These are phyloP conservation scores for Chanos chanos DNA, from an alignment of 2,797 vertebrate genomes.

Conservation along the genomic window DNA sequence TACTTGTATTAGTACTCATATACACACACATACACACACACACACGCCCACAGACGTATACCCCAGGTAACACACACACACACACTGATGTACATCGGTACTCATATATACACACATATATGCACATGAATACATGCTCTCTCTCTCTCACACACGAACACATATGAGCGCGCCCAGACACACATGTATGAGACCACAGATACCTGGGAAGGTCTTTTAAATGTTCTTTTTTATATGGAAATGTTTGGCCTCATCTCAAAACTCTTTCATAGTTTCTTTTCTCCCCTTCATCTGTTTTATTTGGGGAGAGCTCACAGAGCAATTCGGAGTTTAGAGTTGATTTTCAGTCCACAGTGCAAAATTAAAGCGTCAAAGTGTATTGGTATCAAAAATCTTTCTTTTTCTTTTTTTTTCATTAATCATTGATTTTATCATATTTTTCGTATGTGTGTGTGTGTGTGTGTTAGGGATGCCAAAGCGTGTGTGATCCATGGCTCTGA, in stretches of 20 bases:
- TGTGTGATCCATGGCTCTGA: conserved; percentile 90
- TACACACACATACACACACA: neutral
- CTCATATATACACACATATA: neutral
- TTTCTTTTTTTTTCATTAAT: neutral
- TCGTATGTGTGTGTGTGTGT: conserved; percentile 12
- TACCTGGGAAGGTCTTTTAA: too few relatives aligned
- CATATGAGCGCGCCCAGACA: neutral
- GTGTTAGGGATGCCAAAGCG: conserved; percentile 83
- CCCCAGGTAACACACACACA: conserved; percentile 73
- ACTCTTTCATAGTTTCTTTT: too few relatives aligned
- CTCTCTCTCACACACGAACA: neutral
- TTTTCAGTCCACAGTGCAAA: too few relatives aligned
- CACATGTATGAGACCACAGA: neutral
- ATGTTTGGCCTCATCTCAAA: too few relatives aligned
- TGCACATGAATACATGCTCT: neutral
- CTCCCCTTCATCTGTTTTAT: too few relatives aligned
- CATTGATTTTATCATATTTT: neutral
- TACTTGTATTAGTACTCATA: neutral
- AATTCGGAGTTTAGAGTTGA: too few relatives aligned
- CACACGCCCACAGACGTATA: conserved; percentile 39
- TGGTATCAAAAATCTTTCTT: neutral
- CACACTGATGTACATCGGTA: neutral
- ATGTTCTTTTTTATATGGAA: too few relatives aligned
- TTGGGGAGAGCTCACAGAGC: too few relatives aligned
- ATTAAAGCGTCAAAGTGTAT: neutral